Conservation (phyloP, 2,113 vertebrate species). For the Poeciliopsis occidentalis region DNA sequence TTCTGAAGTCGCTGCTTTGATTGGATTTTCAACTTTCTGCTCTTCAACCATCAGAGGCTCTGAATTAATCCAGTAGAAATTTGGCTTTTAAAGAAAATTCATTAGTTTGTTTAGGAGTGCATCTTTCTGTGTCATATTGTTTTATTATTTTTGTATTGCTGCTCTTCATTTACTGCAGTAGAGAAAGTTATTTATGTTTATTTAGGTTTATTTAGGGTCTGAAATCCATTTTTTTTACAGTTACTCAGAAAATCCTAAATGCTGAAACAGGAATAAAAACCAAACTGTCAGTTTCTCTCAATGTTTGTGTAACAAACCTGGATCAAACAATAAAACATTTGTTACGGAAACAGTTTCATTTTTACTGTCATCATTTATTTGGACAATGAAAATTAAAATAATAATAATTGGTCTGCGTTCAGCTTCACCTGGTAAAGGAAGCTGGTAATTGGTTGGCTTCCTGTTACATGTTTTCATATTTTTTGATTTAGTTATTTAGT, state of each 20-base stretch:
- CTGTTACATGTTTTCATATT: too few species aligned
- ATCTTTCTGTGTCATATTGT: background rate
- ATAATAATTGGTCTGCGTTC: too few species aligned
- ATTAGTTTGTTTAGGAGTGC: background rate
- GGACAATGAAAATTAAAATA: too few species aligned
- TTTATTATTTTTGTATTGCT: slow-evolving; percentile 4
- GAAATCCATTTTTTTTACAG: slow-evolving; percentile 19
- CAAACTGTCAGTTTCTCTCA: background rate
- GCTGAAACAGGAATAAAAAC: too few species aligned
- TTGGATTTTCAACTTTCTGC: background rate
- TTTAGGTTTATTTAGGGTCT: slow-evolving; percentile 12
- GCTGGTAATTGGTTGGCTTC: too few species aligned
- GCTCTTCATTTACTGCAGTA: slow-evolving; percentile 5
- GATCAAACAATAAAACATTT: background rate
- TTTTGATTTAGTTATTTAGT: too few species aligned
- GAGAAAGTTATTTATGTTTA: background rate
- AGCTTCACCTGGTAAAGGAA: too few species aligned
- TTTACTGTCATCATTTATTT: too few species aligned
- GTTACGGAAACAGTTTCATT: slow-evolving; percentile 22
- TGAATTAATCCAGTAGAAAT: background rate
- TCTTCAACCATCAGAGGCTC: background rate
- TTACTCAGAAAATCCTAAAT: background rate
- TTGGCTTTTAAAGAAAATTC: background rate
- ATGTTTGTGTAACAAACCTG: slow-evolving; percentile 25
- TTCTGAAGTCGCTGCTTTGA: slow-evolving; percentile 7